Evolutionary conservation across 2,797 vertebrate genomes (phyloP), one percentile per base, ranked within the genome.

Genomic region (Takifugu ocellatus): DNA sequence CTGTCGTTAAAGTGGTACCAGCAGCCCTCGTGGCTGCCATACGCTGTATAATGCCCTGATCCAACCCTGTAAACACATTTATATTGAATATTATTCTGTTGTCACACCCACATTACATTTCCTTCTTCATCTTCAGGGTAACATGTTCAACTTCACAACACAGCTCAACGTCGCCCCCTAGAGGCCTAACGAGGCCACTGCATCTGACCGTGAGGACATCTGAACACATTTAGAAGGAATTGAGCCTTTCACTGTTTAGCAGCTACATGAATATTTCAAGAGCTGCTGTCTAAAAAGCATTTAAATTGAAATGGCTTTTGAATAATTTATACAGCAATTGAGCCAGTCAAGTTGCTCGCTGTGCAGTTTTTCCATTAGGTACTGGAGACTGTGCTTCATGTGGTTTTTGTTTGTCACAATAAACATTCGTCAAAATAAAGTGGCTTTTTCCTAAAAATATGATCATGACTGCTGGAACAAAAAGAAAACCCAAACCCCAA

Each of bases 1-100:
- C 97, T 97, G 92, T 99, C 97, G 0, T 99, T 99, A 89, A 99
- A 99, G 77, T 99, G 97, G 91, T 95, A 99, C 97, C 97, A 99
- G 67, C 86, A 90, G 25, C 93, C 93, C 72, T 96, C 93, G 0
- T 98, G 95, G 39, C 90, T 87, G 12, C 95, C 96, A 0, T 99
- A 99, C 0, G 96, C 96, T 0, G 97, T 99, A 75, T 99, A 99
- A 89, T 99, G 96, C 50, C 97, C 97, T 0, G 97, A 98, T 69
- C 96, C 97, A 2, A 98, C 95, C 12, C 97, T 99, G 84, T 3
- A 16, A 72, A 73, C 70, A 82, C 44, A 71, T 33, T 33, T 33
- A 33, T 36, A 59, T 39, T 64, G 24, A 21, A 58, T 75, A 66
- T 78, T 10, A 5, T 56, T 66, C 45, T 71, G 68, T 21, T 61